Conservation (phyloP, 2,113 vertebrate species). For the Crocuta crocuta region DNA sequence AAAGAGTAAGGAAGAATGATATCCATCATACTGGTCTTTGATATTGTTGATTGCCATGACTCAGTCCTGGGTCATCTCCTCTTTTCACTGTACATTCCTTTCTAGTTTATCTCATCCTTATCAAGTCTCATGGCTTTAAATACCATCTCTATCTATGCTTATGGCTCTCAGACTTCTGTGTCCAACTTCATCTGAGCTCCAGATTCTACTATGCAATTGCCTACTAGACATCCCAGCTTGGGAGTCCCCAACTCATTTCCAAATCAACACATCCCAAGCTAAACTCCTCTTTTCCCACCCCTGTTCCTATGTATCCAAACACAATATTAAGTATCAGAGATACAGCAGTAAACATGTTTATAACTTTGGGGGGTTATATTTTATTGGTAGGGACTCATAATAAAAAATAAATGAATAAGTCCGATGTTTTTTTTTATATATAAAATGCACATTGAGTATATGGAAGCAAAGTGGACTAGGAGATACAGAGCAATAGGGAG, state of each 20-base stretch:
- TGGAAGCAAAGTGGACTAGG: background rate
- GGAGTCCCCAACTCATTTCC: background rate
- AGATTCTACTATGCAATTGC: background rate
- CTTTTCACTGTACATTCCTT: background rate
- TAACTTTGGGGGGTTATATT: background rate
- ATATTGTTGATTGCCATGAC: background rate
- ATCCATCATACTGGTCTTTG: background rate
- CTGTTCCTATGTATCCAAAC: background rate
- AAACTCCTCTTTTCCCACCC: background rate
- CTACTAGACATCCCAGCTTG: background rate
- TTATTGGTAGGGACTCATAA: background rate
- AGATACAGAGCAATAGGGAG: background rate
- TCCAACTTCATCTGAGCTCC: background rate
- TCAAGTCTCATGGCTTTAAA: background rate
- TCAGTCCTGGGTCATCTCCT: background rate
- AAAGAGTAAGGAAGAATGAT: conserved; percentile 15
- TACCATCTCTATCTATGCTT: background rate
- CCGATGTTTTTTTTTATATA: background rate
- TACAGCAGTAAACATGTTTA: background rate
- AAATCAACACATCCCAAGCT: background rate
- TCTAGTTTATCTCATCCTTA: background rate
- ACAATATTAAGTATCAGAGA: background rate
- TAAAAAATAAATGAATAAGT: background rate
- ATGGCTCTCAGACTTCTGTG: background rate
- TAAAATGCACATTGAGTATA: background rate